Evolutionary conservation across 2,113 vertebrate species (phyloP), one percentile per base, ranked within the genome.

Genomic region (Ranitomeya imitator): DNA sequence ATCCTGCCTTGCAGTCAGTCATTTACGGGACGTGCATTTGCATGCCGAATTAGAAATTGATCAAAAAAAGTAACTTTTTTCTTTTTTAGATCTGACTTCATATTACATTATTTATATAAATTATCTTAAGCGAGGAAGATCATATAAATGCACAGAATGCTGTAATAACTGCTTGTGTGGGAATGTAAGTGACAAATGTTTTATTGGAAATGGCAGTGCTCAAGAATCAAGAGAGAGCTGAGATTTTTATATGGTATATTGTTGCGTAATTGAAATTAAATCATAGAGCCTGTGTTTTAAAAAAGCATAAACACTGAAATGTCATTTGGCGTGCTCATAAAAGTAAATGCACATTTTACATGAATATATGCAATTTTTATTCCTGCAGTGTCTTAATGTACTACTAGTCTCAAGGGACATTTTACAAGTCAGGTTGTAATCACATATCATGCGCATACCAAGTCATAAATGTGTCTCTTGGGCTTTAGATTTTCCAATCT

Each of bases 381-480:
- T 67, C 87, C 59, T 65, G 57, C 73, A 54, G 71, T 88, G 55
- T 52, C 69, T 77, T 84, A 88, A 88, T 85, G 80, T 88, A 85
- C 45, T 78, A 71, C 37, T 78, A 55, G 52, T 79, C 78, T 61
- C 78, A 73, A 52, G 63, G 67, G 67, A 88, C 79, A 73, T 74
- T 71, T 81, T 65, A 74, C 26, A 82, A 88, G 55, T 55, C 80
- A 88, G 87, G 80, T 88, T 83, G 55, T 77, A 77, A 61, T 77
- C 59, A 65, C 79, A 82, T 78, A 78, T 83, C 80, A 65, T 77
- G 71, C 52, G 15, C 37, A 83, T 83, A 82, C 37, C 67, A 71
- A 88, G 86, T 88, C 79, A 88, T 82, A 88, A 89, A 89, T 89
- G 67, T 89, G 88, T 85, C 83, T 65, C 51, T 85, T 21, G 86